Evolutionary conservation across 1,140 invertebrate genomes (phyloP).

Genomic region (Drosophila equinoxialis): DNA sequence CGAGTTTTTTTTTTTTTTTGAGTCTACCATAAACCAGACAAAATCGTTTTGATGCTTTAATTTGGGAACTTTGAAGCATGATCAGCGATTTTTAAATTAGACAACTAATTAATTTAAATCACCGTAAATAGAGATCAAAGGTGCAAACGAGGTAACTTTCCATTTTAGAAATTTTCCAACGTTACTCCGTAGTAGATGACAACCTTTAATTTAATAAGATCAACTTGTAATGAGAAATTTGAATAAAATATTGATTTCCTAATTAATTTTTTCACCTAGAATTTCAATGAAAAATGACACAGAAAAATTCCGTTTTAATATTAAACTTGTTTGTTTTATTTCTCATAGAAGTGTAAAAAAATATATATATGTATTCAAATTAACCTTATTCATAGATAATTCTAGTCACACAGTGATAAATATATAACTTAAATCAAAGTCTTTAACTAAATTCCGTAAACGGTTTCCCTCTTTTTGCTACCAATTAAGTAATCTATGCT

Average conservation of each 20-base stretch:
- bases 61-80: conserved; percentile 8
- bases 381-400: conserved; percentile 20
- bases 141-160: not conserved
- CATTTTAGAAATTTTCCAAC: not conserved
- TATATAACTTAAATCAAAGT: not conserved
- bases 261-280: too few species aligned
- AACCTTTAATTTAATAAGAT: not conserved
- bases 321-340: conserved; percentile 7
- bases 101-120: not conserved
- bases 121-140: not conserved
- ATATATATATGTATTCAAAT: not conserved
- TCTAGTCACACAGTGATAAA: conserved; percentile 23
- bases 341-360: conserved; percentile 39
- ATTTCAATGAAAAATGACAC: too few species aligned
- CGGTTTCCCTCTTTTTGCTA: conserved; percentile 35
- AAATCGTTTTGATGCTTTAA: not conserved
- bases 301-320: not conserved
- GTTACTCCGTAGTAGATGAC: not conserved
- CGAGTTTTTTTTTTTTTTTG: not conserved
- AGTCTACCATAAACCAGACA: not conserved
- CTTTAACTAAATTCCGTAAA: not conserved
- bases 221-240: too few species aligned
- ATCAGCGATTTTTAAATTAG: not conserved
- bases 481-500: conserved; percentile 67
- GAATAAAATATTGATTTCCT: too few species aligned